A percentile compares a stretch with the other conserved stretches of the same genome.
Evolutionary conservation across 2,797 vertebrate species (phyloP).

Genomic region (Erpetoichthys calabaricus): DNA sequence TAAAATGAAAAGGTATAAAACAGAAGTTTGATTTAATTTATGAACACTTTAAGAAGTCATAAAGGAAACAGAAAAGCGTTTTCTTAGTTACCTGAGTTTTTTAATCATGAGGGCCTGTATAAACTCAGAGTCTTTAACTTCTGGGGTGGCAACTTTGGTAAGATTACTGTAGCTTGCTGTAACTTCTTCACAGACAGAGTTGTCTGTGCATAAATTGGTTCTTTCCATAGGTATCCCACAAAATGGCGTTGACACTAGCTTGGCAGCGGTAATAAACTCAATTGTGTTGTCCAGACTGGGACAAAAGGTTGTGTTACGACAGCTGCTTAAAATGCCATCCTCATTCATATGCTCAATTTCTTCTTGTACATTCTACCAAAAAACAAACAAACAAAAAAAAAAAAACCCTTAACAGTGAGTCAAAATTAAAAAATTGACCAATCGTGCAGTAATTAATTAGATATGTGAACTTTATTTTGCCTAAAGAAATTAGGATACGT

Average conservation of each 20-base stretch:
- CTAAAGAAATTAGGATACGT: too few species aligned
- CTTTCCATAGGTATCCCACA: conserved; percentile 33
- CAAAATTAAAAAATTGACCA: too few species aligned
- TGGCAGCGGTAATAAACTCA: conserved; percentile 49
- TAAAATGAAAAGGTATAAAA: too few species aligned
- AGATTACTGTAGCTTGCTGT: conserved; percentile 16
- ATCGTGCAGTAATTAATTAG: too few species aligned
- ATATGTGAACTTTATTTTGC: too few species aligned
- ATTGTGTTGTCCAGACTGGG: conserved; percentile 53
- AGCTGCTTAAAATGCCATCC: conserved; percentile 47
- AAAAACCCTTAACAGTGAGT: too few species aligned
- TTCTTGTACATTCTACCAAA: conserved; percentile 38
- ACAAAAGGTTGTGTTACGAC: conserved; percentile 40
- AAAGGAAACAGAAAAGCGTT: not conserved
- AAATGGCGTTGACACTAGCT: conserved; percentile 51
- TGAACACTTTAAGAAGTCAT: too few species aligned
- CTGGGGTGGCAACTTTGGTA: conserved; percentile 19
- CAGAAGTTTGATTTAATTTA: too few species aligned
- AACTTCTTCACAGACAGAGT: conserved; percentile 21
- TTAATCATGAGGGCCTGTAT: conserved; percentile 34
- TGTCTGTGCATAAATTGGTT: conserved; percentile 22
- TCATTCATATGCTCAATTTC: conserved; percentile 43
- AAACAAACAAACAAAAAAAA: not conserved
- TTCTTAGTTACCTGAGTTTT: conserved; percentile 45
- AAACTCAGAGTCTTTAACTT: conserved; percentile 21